Conservation (phyloP, 2,888 invertebrate species). For the Agriopis leucophaearia region DNA sequence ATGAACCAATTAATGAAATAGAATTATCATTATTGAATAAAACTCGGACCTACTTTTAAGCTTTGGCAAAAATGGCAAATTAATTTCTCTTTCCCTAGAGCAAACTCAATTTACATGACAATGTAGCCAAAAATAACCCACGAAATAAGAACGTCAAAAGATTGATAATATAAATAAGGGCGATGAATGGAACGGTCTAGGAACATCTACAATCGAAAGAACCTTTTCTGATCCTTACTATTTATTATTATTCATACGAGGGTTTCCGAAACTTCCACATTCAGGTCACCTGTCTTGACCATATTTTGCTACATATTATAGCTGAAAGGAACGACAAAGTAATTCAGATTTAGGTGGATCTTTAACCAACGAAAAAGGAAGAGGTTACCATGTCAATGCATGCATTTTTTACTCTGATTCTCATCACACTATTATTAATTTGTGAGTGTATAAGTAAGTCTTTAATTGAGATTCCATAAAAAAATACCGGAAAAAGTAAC, state of each 20-base stretch:
- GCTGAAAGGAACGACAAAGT: constrained; percentile 1
- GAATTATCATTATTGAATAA: no score
- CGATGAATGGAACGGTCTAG: constrained; percentile 23
- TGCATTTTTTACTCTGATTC: no score
- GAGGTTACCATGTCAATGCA: no score
- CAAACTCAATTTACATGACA: constrained; percentile 26
- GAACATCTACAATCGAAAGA: constrained; percentile 36
- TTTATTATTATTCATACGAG: constrained; percentile 52
- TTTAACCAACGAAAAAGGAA: neutral
- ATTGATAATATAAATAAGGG: constrained; percentile 31
- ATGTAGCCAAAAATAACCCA: constrained; percentile 28
- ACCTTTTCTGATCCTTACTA: constrained; percentile 42
- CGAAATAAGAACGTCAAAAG: constrained; percentile 31
- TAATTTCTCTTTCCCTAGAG: constrained; percentile 3
- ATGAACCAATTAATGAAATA: constrained; percentile 6
- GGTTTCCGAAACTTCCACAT: constrained; percentile 38
- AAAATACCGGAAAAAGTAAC: no score
- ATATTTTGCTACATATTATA: constrained; percentile 19
- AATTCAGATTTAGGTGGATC: constrained; percentile 1
- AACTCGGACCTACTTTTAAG: no score
- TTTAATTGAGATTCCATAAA: no score
- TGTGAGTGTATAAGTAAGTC: no score
- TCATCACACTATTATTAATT: no score
- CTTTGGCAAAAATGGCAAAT: constrained; percentile 1
- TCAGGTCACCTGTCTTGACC: constrained; percentile 44